phyloP scores from a whole-genome alignment of 2,888 invertebrate genomes.

The Phlogophora meticulosa region DNA sequence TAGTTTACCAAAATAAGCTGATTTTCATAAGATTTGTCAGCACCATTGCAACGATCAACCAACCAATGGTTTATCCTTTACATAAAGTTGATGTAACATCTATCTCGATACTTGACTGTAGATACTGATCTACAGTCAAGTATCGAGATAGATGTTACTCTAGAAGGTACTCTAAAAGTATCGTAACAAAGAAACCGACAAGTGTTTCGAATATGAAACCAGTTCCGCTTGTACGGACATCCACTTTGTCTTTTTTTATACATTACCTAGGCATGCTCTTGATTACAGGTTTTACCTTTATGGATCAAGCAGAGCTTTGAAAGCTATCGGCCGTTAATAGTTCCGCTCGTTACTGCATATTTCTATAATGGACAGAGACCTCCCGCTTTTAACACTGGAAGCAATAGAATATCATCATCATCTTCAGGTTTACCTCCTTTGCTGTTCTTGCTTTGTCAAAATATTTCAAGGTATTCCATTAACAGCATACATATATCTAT shows the following conservation, averaged over 20 bases:
- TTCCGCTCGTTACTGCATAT: constrained; percentile 32
- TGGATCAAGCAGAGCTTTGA: constrained; percentile 31
- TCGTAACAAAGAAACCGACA: constrained; percentile 25
- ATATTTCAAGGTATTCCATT: not conserved
- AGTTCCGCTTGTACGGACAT: constrained; percentile 27
- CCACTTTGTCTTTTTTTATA: constrained; percentile 33
- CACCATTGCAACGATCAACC: too few species aligned
- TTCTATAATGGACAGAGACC: constrained; percentile 27
- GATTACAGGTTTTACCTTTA: constrained; percentile 55
- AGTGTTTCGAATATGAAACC: constrained; percentile 31
- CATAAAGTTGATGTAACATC: too few species aligned
- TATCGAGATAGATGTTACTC: too few species aligned
- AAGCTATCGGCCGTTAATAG: constrained; percentile 41
- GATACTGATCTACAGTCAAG: too few species aligned
- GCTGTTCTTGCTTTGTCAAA: too few species aligned
- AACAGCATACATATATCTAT: not conserved
- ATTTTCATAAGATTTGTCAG: not conserved
- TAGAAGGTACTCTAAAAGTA: constrained; percentile 16
- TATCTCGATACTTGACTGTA: too few species aligned
- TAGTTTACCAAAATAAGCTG: not conserved
- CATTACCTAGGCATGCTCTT: constrained; percentile 45
- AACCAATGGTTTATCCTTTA: too few species aligned
- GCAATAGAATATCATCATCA: not conserved
- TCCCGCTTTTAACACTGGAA: not conserved
- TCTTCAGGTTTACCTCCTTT: not conserved